These are phyloP conservation scores for Acronicta alni DNA, from an alignment of 2,888 invertebrate genomes.

Conservation along the genomic window DNA sequence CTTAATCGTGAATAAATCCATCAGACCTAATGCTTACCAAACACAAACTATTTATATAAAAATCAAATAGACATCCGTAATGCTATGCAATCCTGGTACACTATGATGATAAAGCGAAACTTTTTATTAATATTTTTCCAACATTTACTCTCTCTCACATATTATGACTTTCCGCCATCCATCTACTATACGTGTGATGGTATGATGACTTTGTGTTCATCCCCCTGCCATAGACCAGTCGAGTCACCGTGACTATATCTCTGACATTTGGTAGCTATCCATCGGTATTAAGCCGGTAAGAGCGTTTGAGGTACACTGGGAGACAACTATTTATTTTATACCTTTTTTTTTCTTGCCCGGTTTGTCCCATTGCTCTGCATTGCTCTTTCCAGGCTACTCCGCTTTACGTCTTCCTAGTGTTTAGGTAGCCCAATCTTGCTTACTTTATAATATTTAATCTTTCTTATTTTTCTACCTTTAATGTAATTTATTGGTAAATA, in stretches of 20 bases:
- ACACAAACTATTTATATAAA: too few relatives aligned
- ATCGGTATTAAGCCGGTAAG: slow-evolving; percentile 78
- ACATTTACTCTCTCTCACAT: slow-evolving; percentile 20
- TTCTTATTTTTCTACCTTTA: too few relatives aligned
- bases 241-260: slow-evolving; percentile 78
- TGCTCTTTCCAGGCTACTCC: too few relatives aligned
- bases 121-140: slow-evolving; percentile 9
- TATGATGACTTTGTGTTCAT: slow-evolving; percentile 61
- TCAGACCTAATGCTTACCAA: too few relatives aligned
- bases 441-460: too few relatives aligned
- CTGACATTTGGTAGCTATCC: slow-evolving; percentile 84
- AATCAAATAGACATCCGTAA: too few relatives aligned
- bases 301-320: slow-evolving; percentile 56
- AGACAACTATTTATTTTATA: background rate
- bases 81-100: background rate
- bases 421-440: too few relatives aligned
- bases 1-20: too few relatives aligned
- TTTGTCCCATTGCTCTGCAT: too few relatives aligned
- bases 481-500: too few relatives aligned
- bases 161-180: slow-evolving; percentile 33
- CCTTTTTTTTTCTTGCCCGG: too few relatives aligned
- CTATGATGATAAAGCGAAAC: slow-evolving; percentile 3
- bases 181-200: slow-evolving; percentile 47
- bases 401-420: too few relatives aligned
- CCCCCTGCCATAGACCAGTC: slow-evolving; percentile 50